Evolutionary conservation across 2,113 vertebrate genomes (phyloP), one percentile per base, ranked within the genome.

Genomic region (Myxocyprinus asiaticus): DNA sequence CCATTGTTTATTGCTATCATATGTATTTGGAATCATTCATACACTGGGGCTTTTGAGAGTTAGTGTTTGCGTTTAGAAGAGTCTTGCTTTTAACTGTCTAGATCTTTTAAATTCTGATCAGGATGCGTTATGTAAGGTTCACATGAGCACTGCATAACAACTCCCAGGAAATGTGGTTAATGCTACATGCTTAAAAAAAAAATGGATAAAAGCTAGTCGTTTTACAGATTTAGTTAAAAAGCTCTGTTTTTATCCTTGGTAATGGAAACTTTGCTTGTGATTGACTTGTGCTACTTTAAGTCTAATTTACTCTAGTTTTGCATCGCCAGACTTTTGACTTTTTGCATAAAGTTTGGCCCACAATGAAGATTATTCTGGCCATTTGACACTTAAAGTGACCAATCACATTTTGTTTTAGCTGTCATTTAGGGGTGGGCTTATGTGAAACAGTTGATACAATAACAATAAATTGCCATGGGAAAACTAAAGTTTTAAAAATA

Each of bases 1-100:
- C 45, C 58, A n/a, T 62, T 74, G 71, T 74, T 74, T 74, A 72
- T 59, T 59, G 55, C 55, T 10, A 59, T 72, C 43, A 59, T 72
- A 56, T 17, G 69, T 17, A 59, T 59, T 17, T 58, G 8, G 6
- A 47, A 22, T 17, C 42, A 17, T 72, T 42, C 22, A 6, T 17
- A 45, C 5, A 17, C 10, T 0, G 3, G n/a, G 15, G 42, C 42
- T 9, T 0, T 11, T 58, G n/a, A 9, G 9, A 6, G n/a, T 58
- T 12, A 15, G 9, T 1, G 47, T 50, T 11, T 11, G 5, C 1
- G 15, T 67, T 15, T 58, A 22, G 43, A 55, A 42, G 67, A 56
- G 7, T 42, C 33, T 68, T 14, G 48, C 48, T 50, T 53, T 8
- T n/a, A 0, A 22, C 6, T 5, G 68, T 9, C 51, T 56, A 43